These are phyloP conservation scores for Dioctria rufipes DNA, from an alignment of 2,888 invertebrate genomes.

Conservation along the genomic window DNA sequence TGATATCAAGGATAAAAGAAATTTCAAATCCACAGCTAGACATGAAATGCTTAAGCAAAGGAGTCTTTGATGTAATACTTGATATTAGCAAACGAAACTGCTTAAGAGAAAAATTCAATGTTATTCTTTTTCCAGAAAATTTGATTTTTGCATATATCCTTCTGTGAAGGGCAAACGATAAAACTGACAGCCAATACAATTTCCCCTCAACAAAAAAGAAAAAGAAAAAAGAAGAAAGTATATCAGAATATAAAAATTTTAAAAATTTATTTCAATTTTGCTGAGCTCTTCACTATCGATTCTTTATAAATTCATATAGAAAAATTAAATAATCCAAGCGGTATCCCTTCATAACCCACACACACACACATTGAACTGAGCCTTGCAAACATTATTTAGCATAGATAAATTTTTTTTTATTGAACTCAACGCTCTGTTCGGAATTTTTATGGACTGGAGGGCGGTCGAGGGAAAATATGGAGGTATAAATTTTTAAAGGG, in stretches of 20 bases:
- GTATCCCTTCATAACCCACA: slow-evolving; percentile 1
- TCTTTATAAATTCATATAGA: slow-evolving; percentile 36
- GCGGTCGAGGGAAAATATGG: not conserved
- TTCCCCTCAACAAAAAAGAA: not conserved
- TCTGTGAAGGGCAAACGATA: slow-evolving; percentile 7
- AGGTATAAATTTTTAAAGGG: slow-evolving; percentile 42
- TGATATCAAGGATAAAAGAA: slow-evolving; percentile 41
- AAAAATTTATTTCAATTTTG: slow-evolving; percentile 33
- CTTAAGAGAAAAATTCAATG: slow-evolving; percentile 41
- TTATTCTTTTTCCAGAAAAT: slow-evolving; percentile 30
- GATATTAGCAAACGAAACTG: slow-evolving; percentile 40
- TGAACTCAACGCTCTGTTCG: not conserved
- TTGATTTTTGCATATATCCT: slow-evolving; percentile 24
- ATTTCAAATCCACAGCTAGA: slow-evolving; percentile 28
- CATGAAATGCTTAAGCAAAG: slow-evolving; percentile 19
- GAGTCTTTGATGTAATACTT: slow-evolving; percentile 27
- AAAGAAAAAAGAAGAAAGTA: not conserved
- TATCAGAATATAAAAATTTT: slow-evolving; percentile 36
- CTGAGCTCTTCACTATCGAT: slow-evolving; percentile 30
- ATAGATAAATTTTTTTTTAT: slow-evolving; percentile 39
- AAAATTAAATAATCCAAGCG: slow-evolving; percentile 42
- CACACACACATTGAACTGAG: slow-evolving; percentile 8
- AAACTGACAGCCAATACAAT: slow-evolving; percentile 11
- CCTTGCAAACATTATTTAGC: slow-evolving; percentile 10
- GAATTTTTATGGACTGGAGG: not conserved